phyloP scores from a whole-genome alignment of 2,113 vertebrate species.

The Himantopus leucocephalus region DNA sequence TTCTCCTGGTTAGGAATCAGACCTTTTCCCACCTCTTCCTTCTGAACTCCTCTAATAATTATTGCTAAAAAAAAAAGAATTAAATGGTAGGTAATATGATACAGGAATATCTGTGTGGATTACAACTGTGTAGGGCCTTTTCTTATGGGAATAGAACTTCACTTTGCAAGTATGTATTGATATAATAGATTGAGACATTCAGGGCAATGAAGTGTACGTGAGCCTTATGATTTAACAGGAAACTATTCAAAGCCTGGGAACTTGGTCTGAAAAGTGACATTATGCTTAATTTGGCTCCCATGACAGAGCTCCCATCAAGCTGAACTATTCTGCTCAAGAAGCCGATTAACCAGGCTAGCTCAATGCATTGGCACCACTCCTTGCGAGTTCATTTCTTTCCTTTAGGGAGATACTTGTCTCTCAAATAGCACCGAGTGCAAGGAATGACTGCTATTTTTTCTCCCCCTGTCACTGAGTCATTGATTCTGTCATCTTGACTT shows the following conservation, averaged over 20 bases:
- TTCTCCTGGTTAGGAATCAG: background rate
- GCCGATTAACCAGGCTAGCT: background rate
- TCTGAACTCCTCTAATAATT: background rate
- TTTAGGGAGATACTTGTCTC: background rate
- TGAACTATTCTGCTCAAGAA: background rate
- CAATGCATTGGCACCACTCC: background rate
- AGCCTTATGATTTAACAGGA: conserved; percentile 23
- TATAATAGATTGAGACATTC: background rate
- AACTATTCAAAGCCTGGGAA: conserved; percentile 40
- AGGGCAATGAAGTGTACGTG: background rate
- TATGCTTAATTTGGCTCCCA: conserved; percentile 23
- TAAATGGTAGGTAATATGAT: background rate
- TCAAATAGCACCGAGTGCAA: background rate
- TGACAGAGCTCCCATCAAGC: background rate
- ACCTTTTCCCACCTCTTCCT: background rate
- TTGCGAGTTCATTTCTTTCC: background rate
- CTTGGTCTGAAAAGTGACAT: conserved; percentile 36
- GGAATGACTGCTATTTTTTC: background rate
- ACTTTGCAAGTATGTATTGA: background rate
- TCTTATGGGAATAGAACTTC: background rate
- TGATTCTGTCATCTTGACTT: background rate
- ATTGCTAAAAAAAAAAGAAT: background rate
- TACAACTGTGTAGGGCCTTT: background rate
- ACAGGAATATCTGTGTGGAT: background rate
- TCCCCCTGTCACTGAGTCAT: background rate